These are phyloP conservation scores for Paramuricea clavata DNA, from an alignment of 92 coral and sea anemone genomes.

Conservation along the genomic window DNA sequence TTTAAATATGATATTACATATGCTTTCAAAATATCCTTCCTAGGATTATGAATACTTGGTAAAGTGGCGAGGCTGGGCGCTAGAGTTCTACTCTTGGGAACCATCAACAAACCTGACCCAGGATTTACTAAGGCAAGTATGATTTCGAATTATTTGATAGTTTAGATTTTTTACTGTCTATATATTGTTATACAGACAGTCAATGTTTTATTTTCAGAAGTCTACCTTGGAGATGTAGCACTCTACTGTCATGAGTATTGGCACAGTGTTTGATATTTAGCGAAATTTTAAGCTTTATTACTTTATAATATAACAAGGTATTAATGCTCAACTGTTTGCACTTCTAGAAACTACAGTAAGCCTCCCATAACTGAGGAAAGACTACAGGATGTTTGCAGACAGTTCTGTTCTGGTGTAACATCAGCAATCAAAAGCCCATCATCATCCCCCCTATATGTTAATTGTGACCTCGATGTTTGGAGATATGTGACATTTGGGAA, in stretches of 20 bases:
- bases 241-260: not conserved
- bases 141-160: not conserved
- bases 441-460: conserved; percentile 31
- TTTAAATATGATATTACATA: no score
- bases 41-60: not conserved
- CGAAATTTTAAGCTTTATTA: no score
- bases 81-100: not conserved
- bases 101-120: not conserved
- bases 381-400: conserved; percentile 57
- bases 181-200: not conserved
- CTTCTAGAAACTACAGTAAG: not conserved
- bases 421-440: conserved; percentile 45
- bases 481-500: conserved; percentile 37
- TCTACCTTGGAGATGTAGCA: not conserved
- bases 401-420: conserved; percentile 49
- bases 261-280: no score
- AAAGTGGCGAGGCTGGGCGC: conserved; percentile 1
- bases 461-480: conserved; percentile 63
- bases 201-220: not conserved
- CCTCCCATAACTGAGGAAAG: not conserved
- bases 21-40: no score
- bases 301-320: not conserved
- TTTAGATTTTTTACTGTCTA: not conserved
- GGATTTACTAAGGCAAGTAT: not conserved
- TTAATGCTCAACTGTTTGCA: not conserved